Evolutionary conservation across 2,797 vertebrate genomes (phyloP).

Genomic region (Brotula barbata): DNA sequence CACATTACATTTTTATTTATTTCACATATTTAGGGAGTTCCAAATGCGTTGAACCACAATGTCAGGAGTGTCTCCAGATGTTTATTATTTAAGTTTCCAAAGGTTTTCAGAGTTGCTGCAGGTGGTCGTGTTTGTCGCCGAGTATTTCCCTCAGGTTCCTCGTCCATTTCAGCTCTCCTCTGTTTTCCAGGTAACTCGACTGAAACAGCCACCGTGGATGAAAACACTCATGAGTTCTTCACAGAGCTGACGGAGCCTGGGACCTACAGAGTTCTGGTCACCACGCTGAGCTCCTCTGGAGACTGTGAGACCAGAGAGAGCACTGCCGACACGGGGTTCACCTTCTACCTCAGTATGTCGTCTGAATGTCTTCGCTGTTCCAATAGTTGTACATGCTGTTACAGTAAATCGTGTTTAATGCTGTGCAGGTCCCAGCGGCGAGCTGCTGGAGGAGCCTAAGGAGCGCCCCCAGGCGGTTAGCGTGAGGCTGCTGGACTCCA

Average conservation of each 20-base stretch:
- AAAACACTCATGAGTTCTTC: slow-evolving; percentile 89
- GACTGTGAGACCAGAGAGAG: slow-evolving; percentile 88
- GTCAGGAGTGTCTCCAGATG: too few species aligned
- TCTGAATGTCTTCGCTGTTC: too few species aligned
- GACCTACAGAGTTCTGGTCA: slow-evolving; percentile 84
- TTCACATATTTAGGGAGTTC: too few species aligned
- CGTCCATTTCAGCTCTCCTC: too few species aligned
- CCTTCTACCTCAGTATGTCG: slow-evolving; percentile 89
- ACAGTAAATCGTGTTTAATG: not conserved
- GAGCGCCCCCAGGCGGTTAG: slow-evolving; percentile 86
- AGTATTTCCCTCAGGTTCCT: too few species aligned
- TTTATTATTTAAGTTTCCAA: too few species aligned
- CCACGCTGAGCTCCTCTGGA: slow-evolving; percentile 87
- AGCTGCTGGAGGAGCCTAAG: slow-evolving; percentile 87
- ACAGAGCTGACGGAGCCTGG: slow-evolving; percentile 87
- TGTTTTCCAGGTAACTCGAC: slow-evolving; percentile 83
- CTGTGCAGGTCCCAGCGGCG: slow-evolving; percentile 80
- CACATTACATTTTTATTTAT: too few species aligned
- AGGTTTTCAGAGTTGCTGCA: too few species aligned
- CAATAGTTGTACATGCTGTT: too few species aligned
- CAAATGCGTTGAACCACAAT: too few species aligned
- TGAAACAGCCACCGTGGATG: slow-evolving; percentile 84
- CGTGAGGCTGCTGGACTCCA: slow-evolving; percentile 84
- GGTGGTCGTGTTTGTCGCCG: too few species aligned
- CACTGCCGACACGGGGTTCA: slow-evolving; percentile 79